These are phyloP conservation scores for Gallinago undulata DNA, from an alignment of 2,113 vertebrate genomes.

Conservation along the genomic window DNA sequence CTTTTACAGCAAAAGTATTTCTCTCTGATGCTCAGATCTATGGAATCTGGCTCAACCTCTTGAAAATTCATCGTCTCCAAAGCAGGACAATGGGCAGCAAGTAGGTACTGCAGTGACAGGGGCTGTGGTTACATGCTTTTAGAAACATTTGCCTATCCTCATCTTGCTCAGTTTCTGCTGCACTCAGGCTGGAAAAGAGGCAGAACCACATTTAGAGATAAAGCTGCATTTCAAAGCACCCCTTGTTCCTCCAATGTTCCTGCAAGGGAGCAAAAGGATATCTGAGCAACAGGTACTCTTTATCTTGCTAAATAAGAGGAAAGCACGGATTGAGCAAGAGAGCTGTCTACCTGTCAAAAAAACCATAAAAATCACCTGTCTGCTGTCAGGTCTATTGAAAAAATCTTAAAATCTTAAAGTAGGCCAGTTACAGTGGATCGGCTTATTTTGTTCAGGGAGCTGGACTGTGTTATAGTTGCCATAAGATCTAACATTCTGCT, in stretches of 20 bases:
- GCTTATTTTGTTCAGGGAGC: not conserved
- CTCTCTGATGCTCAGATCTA: not conserved
- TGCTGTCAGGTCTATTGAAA: not conserved
- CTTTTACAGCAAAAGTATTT: not conserved
- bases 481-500: not conserved
- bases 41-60: not conserved
- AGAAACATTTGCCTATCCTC: not conserved
- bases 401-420: not conserved
- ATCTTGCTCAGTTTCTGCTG: not conserved
- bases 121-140: not conserved
- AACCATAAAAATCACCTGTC: not conserved
- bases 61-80: not conserved
- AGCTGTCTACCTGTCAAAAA: not conserved
- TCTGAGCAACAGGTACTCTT: not conserved
- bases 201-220: not conserved
- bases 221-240: constrained; percentile 17
- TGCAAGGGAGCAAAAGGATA: not conserved
- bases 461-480: not conserved
- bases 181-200: not conserved
- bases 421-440: not conserved
- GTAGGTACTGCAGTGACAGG: not conserved
- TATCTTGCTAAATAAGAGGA: not conserved
- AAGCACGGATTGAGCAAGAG: not conserved
- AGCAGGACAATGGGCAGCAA: not conserved
- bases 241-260: not conserved